Evolutionary conservation across 2,888 invertebrate species (phyloP), one percentile per base, ranked within the genome.

Genomic region (Poecilobothrus nobilitatus): DNA sequence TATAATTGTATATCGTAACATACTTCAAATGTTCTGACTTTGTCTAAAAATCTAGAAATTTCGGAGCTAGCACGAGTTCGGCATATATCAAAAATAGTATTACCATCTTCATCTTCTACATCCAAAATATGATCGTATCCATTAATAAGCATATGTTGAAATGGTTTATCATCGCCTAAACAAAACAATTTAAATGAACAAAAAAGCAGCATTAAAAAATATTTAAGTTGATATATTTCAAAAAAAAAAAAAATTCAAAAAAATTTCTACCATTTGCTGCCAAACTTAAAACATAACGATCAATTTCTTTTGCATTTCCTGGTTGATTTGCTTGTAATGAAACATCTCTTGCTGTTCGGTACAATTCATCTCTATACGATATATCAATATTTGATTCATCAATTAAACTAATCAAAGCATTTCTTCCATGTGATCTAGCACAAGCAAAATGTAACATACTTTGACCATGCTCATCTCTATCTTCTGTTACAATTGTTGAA

Each of bases 121-220:
- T 93, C 93, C 66, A 92, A 80, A 68, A 95, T 90, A 74, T 94
- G 94, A 77, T 94, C 93, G 77, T 95, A 95, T 1, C 95, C 95
- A 80, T 92, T 91, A 68, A 92, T 76, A 18, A 93, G 74, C 69
- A 82, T 73, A 37, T 77, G 73, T 34, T 88, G 86, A 69, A 91
- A 81, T 73, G 86, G 86, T 68, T 86, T 87, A 4, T 86, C 83
- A 74, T 89, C 88, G 6, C 89, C 89, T 88, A 72, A 22, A 76
- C 75, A 66, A 62, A 10, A 61, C 41, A n/a, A 18, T 61, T 61
- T n/a, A 7, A 61, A 18, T 10, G n/a, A 27, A 27, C 27, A 27
- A 1, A 61, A 61, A 15, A 61, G 1, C 1, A 18, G 1, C 4
- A 18, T 61, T 3, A 61, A 61, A 18, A 61, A n/a, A n/a, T n/a